A percentile compares a stretch with the other conserved stretches of the same genome.
phyloP scores from a whole-genome alignment of 30 jellyfish, hydroid and myxozoan genomes.

The Turritopsis dohrnii region DNA sequence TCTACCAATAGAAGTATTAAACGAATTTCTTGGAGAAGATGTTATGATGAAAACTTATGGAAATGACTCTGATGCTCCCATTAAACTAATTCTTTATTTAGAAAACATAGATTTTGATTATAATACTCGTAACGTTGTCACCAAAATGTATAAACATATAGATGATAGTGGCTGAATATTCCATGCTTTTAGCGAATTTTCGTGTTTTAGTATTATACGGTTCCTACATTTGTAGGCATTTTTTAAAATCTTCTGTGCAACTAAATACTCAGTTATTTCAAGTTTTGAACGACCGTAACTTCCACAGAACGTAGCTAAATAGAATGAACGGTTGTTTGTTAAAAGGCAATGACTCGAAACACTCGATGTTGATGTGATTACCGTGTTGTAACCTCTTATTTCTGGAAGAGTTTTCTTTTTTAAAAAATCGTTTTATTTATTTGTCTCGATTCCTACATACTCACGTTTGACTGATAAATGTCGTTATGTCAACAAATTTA shows the following conservation, averaged over 20 bases:
- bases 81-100: background rate
- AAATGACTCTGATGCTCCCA: background rate
- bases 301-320: background rate
- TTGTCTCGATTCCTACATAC: background rate
- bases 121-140: background rate
- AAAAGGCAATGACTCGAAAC: background rate
- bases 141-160: background rate
- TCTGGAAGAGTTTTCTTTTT: background rate
- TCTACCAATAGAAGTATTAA: background rate
- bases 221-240: background rate
- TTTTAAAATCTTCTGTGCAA: background rate
- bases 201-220: background rate
- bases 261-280: background rate
- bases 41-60: background rate
- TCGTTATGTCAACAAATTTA: no score
- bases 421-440: background rate
- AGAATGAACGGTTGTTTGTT: background rate
- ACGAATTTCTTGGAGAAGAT: slow-evolving; percentile 6
- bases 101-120: background rate
- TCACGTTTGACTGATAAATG: background rate
- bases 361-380: background rate
- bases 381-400: background rate
- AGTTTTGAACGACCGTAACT: background rate
- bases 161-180: background rate
- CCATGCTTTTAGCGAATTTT: background rate